Evolutionary conservation across 1,140 invertebrate genomes (phyloP).

Genomic region (Danaus plexippus): DNA sequence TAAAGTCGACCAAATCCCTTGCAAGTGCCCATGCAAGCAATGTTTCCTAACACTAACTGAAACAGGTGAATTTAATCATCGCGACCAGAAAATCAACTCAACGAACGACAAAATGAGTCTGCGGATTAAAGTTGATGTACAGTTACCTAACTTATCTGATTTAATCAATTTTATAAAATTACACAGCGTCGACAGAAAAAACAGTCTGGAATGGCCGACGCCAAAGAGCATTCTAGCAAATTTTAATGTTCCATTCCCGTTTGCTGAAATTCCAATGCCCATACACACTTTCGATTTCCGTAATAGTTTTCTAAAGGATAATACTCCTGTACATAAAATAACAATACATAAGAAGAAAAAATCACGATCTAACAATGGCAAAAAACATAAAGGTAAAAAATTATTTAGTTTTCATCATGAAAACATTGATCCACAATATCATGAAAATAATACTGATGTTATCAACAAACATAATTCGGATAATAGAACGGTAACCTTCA

Average conservation of each 20-base stretch:
- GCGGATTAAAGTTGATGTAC: constrained; percentile 49
- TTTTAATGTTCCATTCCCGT: constrained; percentile 39
- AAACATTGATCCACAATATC: constrained; percentile 5
- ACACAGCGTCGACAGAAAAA: too few relatives aligned
- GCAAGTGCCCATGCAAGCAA: constrained; percentile 49
- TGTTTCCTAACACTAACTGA: constrained; percentile 32
- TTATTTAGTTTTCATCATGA: constrained; percentile 7
- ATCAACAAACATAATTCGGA: constrained; percentile 8
- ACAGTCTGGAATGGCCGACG: neutral
- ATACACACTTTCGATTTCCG: constrained; percentile 30
- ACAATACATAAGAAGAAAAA: constrained; percentile 58
- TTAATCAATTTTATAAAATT: constrained; percentile 22
- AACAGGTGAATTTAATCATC: too few relatives aligned
- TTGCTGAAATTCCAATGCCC: constrained; percentile 43
- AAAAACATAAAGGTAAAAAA: constrained; percentile 46
- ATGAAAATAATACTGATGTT: constrained; percentile 5
- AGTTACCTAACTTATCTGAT: constrained; percentile 35
- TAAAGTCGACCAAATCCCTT: constrained; percentile 38
- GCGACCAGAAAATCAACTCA: constrained; percentile 5
- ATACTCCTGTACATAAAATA: constrained; percentile 40
- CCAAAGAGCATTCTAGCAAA: constrained; percentile 31
- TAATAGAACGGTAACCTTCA: neutral
- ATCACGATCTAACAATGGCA: constrained; percentile 32
- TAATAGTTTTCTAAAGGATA: constrained; percentile 21
- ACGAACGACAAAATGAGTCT: constrained; percentile 39